A percentile compares a stretch with the other conserved stretches of the same genome.
Conservation (phyloP, 2,113 vertebrate genomes). For the Asarcornis scutulata region DNA sequence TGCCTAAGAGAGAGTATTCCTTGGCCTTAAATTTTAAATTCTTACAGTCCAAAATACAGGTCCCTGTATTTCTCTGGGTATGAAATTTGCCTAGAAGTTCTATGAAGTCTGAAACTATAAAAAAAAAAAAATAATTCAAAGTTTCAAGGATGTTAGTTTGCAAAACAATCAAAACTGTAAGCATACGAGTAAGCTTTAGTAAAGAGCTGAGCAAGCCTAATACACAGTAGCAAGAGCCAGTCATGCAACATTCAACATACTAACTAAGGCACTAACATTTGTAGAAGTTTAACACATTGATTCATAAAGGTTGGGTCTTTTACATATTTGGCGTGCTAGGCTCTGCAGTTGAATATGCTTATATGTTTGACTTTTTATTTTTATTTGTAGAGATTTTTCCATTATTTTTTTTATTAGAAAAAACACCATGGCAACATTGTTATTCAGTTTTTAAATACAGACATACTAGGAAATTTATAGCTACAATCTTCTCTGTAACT, state of each 20-base stretch:
- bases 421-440: not conserved
- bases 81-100: not conserved
- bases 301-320: not conserved
- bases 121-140: not conserved
- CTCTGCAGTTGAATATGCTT: not conserved
- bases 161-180: not conserved
- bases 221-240: not conserved
- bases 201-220: not conserved
- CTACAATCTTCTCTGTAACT: not conserved
- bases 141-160: not conserved
- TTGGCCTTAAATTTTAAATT: not conserved
- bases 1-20: not conserved
- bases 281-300: not conserved
- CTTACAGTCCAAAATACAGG: not conserved
- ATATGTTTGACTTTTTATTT: not conserved
- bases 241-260: not conserved
- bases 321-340: not conserved
- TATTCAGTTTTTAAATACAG: conserved; percentile 27
- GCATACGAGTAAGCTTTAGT: not conserved
- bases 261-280: not conserved
- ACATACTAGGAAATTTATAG: conserved; percentile 5
- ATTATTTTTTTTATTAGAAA: not conserved
- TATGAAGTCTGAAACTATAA: not conserved
- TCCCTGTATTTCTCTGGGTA: not conserved
- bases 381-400: not conserved